These are phyloP conservation scores for Hydrozoanthus gracilis DNA, from an alignment of 92 coral and sea anemone species.

Conservation along the genomic window DNA sequence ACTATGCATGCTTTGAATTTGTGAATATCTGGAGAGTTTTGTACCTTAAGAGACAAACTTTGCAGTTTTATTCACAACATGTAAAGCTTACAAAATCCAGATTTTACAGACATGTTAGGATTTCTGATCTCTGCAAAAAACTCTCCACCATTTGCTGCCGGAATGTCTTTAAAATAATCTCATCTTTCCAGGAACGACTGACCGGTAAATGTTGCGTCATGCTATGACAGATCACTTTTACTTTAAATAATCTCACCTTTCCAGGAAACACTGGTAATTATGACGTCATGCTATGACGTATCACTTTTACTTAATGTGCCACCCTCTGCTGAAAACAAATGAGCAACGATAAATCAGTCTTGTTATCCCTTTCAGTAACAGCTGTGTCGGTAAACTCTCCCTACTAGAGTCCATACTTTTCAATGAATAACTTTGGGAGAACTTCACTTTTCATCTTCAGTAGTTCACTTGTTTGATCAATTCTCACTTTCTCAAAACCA, in stretches of 20 bases:
- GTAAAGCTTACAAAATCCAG: too few species aligned
- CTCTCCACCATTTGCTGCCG: neutral
- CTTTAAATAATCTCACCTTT: conserved; percentile 37
- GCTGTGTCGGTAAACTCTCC: neutral
- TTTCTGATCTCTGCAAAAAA: too few species aligned
- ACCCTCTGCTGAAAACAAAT: conserved; percentile 41
- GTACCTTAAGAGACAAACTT: too few species aligned
- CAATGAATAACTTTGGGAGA: too few species aligned
- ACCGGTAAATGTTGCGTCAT: conserved; percentile 21
- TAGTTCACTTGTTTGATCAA: too few species aligned
- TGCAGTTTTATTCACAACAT: too few species aligned
- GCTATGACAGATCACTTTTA: conserved; percentile 63
- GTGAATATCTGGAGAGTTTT: too few species aligned
- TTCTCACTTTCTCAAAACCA: too few species aligned
- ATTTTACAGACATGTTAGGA: too few species aligned
- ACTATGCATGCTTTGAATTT: too few species aligned
- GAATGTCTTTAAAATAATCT: neutral
- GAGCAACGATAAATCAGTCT: neutral
- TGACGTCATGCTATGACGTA: conserved; percentile 58
- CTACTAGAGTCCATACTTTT: neutral
- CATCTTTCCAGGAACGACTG: conserved; percentile 43
- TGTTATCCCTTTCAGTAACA: neutral
- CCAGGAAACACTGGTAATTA: conserved; percentile 5
- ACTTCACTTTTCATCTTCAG: neutral
- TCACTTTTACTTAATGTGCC: conserved; percentile 46